A percentile compares a stretch with the other conserved stretches of the same genome.
These are phyloP conservation scores for Lymantria dispar DNA, from an alignment of 2,888 invertebrate genomes.

Conservation along the genomic window DNA sequence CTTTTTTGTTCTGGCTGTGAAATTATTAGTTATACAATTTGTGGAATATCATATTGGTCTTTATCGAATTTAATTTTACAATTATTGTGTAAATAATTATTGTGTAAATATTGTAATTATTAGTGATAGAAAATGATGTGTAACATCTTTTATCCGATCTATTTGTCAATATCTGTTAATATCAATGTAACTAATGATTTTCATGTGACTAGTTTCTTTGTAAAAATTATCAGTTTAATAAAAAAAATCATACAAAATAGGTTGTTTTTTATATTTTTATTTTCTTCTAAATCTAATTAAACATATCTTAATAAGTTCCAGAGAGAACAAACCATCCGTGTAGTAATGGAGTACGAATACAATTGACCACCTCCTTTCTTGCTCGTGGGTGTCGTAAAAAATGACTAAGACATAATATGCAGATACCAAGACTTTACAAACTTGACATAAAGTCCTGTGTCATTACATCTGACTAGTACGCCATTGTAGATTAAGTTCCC, in stretches of 20 bases:
- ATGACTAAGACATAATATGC: no score
- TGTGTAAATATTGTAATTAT: constrained; percentile 47
- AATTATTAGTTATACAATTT: constrained; percentile 20
- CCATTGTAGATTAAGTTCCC: no score
- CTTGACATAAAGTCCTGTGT: no score
- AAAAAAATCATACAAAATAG: constrained; percentile 45
- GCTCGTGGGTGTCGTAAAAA: no score
- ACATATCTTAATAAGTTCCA: no score
- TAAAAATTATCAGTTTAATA: constrained; percentile 73
- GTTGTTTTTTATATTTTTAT: constrained; percentile 8
- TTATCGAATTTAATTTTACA: constrained; percentile 48
- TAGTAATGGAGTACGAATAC: no score
- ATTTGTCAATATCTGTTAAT: constrained; percentile 68
- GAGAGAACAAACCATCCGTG: no score
- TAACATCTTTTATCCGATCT: constrained; percentile 74
- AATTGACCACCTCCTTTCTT: no score
- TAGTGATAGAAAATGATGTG: constrained; percentile 55
- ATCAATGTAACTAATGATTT: constrained; percentile 71
- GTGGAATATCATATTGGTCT: constrained; percentile 37
- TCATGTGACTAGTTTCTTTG: constrained; percentile 77
- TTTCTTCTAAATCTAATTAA: no score
- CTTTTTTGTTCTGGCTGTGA: constrained; percentile 52
- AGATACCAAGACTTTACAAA: no score
- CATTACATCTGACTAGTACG: no score
- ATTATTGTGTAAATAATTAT: constrained; percentile 47